Conservation (phyloP, 2,888 invertebrate genomes). For the Ecliptopera silaceata region DNA sequence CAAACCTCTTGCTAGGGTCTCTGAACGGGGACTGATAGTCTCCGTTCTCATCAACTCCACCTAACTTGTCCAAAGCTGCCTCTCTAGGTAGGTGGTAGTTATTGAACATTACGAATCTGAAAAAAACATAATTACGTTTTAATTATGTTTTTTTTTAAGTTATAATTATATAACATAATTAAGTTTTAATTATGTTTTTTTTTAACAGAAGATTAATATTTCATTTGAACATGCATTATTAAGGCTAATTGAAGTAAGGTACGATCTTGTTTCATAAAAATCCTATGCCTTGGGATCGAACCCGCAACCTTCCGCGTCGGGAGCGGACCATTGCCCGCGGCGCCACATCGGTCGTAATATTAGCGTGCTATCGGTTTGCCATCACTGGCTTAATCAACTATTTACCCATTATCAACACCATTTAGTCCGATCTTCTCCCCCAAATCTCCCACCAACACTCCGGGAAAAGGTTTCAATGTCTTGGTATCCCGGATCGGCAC, state of each 20-base stretch:
- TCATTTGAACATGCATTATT: too few relatives aligned
- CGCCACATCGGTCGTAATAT: too few relatives aligned
- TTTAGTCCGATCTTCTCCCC: conserved; percentile 96
- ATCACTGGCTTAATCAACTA: too few relatives aligned
- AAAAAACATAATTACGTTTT: conserved; percentile 19
- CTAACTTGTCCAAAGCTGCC: conserved; percentile 91
- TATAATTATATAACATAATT: too few relatives aligned
- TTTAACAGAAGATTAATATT: too few relatives aligned
- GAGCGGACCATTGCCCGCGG: too few relatives aligned
- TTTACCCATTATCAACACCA: conserved; percentile 96
- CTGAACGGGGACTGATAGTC: conserved; percentile 90
- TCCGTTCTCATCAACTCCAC: conserved; percentile 93
- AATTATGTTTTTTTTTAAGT: too few relatives aligned
- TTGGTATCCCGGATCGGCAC: conserved; percentile 91
- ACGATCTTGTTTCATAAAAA: too few relatives aligned
- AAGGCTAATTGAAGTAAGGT: too few relatives aligned
- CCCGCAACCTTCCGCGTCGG: too few relatives aligned
- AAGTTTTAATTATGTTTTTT: too few relatives aligned
- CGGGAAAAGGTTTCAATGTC: conserved; percentile 88
- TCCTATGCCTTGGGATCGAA: too few relatives aligned
- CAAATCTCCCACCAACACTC: conserved; percentile 94
- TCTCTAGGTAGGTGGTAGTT: conserved; percentile 91
- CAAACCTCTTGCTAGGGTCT: conserved; percentile 92
- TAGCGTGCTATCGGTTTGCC: neutral
- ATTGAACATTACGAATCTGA: conserved; percentile 88